Evolutionary conservation across 2,888 invertebrate genomes (phyloP), one percentile per base, ranked within the genome.

Genomic region (Nebria brevicollis): DNA sequence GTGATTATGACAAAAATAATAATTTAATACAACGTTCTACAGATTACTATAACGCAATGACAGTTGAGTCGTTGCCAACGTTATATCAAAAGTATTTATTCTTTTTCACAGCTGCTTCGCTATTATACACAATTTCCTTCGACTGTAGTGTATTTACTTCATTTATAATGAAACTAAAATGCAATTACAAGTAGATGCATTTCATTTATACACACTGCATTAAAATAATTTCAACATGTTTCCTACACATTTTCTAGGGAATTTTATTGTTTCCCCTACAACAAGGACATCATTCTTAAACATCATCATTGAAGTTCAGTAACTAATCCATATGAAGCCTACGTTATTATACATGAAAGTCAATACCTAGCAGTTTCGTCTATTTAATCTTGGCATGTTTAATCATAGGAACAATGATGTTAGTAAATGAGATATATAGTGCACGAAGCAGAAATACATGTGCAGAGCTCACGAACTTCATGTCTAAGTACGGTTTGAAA

Each of bases 11-110:
- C 81, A 81, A 81, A 81, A 81, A 81, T 81, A 81, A 77, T 81
- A 77, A 77, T 81, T 81, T 77, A 81, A 77, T 81, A 72, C 81
- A 81, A 81, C 81, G 81, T 81, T 81, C 81, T 81, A 81, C 66
- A 72, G 42, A 81, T 43, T 74, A 77, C 20, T 75, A 77, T 66
- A 70, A 77, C 75, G 80, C 82, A 80, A 81, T 81, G 81, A 81
- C 81, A 81, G 81, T 81, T 81, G 77, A 43, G 72, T 77, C 77
- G 77, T 42, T 81, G 41, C 81, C 81, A 81, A 81, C 81, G 70
- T 54, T 42, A 79, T 43, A 41, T 15, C 20, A 78, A 73, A 66
- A 73, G 64, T 66, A 66, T 75, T 74, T 66, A 42, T n/a, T 13
- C 42, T 70, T 72, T 72, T 34, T 15, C 20, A 7, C 54, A 13